phyloP scores from a whole-genome alignment of 2,888 invertebrate species.

The Epinotia brunnichana region DNA sequence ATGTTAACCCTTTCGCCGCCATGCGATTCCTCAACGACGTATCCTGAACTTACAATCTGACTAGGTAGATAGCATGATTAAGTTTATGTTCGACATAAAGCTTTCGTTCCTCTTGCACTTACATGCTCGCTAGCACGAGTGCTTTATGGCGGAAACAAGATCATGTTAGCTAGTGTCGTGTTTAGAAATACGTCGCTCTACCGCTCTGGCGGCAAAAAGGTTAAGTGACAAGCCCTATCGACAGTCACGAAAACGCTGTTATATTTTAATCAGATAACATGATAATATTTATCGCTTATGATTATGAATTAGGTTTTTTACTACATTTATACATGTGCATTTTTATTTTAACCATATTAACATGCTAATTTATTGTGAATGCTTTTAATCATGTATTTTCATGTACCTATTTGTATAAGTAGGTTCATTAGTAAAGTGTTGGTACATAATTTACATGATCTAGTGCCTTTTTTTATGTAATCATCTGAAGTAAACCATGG shows the following conservation, averaged over 20 bases:
- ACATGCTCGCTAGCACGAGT: background rate
- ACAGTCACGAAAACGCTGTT: slow-evolving; percentile 43
- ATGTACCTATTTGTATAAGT: slow-evolving; percentile 58
- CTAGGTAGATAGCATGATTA: background rate
- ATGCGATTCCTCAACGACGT: background rate
- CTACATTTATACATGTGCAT: slow-evolving; percentile 54
- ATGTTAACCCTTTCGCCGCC: slow-evolving; percentile 11
- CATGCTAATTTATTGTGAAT: slow-evolving; percentile 76
- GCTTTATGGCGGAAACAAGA: background rate
- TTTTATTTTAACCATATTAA: slow-evolving; percentile 83
- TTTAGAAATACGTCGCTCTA: background rate
- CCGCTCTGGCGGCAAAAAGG: slow-evolving; percentile 9
- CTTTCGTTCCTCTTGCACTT: background rate
- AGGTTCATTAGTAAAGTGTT: slow-evolving; percentile 60
- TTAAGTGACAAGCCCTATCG: slow-evolving; percentile 26
- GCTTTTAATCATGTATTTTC: slow-evolving; percentile 58
- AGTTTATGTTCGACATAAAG: background rate
- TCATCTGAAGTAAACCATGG: slow-evolving; percentile 55
- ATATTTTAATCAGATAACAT: slow-evolving; percentile 80
- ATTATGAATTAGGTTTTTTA: slow-evolving; percentile 67
- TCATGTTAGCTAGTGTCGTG: background rate
- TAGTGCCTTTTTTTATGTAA: slow-evolving; percentile 36
- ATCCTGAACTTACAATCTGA: background rate
- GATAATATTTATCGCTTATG: slow-evolving; percentile 63
- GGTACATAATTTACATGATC: slow-evolving; percentile 71